Conservation (phyloP, 2,888 invertebrate species). For the Tanytarsus gracilentus region DNA sequence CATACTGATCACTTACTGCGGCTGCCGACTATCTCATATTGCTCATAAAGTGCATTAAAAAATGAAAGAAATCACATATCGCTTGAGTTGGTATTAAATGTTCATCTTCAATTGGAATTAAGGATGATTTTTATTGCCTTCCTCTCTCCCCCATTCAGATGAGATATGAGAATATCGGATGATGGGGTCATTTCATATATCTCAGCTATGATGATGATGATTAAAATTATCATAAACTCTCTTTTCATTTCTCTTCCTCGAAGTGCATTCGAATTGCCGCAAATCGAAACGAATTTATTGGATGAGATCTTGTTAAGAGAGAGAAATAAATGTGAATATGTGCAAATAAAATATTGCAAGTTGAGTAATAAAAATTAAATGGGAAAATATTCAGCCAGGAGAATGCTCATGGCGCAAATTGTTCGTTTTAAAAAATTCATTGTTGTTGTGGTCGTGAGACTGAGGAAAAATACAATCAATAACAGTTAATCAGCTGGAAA, state of each 20-base stretch:
- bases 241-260: neutral
- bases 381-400: slow-evolving; percentile 8
- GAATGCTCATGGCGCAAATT: slow-evolving; percentile 4
- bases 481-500: too few species aligned
- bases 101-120: slow-evolving; percentile 7
- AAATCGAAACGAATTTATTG: neutral
- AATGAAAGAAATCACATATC: neutral
- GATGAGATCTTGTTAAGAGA: neutral
- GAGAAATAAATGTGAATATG: too few species aligned
- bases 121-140: slow-evolving; percentile 16
- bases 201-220: neutral
- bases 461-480: neutral
- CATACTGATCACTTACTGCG: neutral
- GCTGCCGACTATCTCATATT: neutral
- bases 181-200: neutral
- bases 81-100: too few species aligned
- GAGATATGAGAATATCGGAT: neutral
- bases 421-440: too few species aligned
- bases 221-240: slow-evolving; percentile 22
- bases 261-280: neutral
- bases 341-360: slow-evolving; percentile 7
- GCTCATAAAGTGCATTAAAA: neutral
- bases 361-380: slow-evolving; percentile 15
- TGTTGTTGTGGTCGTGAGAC: too few species aligned
- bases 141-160: neutral